phyloP scores from a whole-genome alignment of 2,888 invertebrate species.

The Calliphora vomitoria region DNA sequence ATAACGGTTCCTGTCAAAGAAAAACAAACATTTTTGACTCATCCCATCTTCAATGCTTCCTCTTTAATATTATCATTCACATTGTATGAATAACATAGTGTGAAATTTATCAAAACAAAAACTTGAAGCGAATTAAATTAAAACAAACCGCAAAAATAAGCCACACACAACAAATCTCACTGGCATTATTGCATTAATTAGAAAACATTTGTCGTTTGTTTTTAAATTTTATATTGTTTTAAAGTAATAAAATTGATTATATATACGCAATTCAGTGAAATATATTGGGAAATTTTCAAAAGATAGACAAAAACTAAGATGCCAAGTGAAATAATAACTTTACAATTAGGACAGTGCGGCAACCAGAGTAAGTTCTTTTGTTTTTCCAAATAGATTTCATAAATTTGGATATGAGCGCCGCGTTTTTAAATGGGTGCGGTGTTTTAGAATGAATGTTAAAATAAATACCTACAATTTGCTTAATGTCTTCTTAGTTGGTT shows the following conservation, averaged over 20 bases:
- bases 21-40: slow-evolving; percentile 9
- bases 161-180: slow-evolving; percentile 11
- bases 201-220: slow-evolving; percentile 64
- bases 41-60: not conserved
- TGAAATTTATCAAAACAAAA: slow-evolving; percentile 27
- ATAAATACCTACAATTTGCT: not conserved
- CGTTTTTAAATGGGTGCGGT: not conserved
- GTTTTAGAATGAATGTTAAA: not conserved
- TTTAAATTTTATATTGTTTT: slow-evolving; percentile 44
- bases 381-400: not conserved
- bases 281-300: slow-evolving; percentile 17
- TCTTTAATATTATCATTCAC: slow-evolving; percentile 4
- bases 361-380: slow-evolving; percentile 94
- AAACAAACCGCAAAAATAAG: slow-evolving; percentile 52
- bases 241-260: not conserved
- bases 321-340: slow-evolving; percentile 99
- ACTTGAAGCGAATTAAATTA: slow-evolving; percentile 38
- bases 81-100: not conserved
- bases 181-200: slow-evolving; percentile 56
- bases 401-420: not conserved
- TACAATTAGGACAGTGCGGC: slow-evolving; percentile 99
- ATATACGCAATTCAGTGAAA: not conserved
- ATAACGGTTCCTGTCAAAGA: not conserved
- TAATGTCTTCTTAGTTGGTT: slow-evolving; percentile 89
- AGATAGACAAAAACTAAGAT: slow-evolving; percentile 81